These are phyloP conservation scores for Prunella himalayana DNA, from an alignment of 2,113 vertebrate species.

Conservation along the genomic window DNA sequence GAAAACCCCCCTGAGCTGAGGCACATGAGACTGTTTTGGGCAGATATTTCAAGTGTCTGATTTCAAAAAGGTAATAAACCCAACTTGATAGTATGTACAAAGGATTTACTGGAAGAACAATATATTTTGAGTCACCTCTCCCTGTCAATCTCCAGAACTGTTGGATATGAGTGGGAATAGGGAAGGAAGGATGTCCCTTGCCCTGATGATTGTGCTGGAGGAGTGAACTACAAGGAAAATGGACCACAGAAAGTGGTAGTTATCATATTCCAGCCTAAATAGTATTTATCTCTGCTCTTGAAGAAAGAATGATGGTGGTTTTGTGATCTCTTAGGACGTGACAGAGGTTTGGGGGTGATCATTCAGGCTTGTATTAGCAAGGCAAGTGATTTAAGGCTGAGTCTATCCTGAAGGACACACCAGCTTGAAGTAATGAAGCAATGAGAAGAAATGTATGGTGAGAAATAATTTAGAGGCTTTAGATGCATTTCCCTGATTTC, in stretches of 20 bases:
- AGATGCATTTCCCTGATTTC: not conserved
- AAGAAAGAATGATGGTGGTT: not conserved
- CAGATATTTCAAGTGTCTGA: not conserved
- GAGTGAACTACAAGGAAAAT: not conserved
- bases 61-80: not conserved
- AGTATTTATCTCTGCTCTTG: not conserved
- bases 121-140: not conserved
- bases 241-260: not conserved
- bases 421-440: not conserved
- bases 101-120: not conserved
- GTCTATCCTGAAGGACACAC: not conserved
- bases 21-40: not conserved
- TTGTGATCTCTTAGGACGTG: not conserved
- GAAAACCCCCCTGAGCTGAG: fast-evolving
- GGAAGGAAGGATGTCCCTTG: not conserved
- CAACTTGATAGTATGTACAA: not conserved
- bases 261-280: not conserved
- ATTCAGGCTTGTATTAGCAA: not conserved
- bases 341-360: not conserved
- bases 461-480: not conserved
- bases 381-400: not conserved
- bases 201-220: not conserved
- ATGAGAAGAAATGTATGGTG: not conserved
- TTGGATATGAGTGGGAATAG: not conserved
- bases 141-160: not conserved